Evolutionary conservation across 2,113 vertebrate species (phyloP), one percentile per base, ranked within the genome.

Genomic region (Cyanoliseus patagonus): DNA sequence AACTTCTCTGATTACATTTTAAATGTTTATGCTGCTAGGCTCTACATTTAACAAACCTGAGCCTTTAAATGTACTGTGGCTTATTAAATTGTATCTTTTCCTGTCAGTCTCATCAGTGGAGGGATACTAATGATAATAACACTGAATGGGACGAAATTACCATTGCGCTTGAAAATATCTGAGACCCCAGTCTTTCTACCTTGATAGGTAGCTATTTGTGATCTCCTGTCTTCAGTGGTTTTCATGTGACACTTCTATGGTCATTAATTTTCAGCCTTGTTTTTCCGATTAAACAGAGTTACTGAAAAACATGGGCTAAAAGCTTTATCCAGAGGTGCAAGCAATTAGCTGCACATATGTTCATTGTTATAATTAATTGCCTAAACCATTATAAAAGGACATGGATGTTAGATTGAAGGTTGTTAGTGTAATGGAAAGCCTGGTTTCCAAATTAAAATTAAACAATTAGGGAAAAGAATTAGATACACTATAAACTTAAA

Each of bases 1-100:
- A 95, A 87, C 44, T 73, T 96, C 73, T 57, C 83, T 89, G 92
- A 93, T 86, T 97, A 75, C 87, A 92, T 95, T 96, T 94, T 97
- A 97, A 97, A 96, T 77, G 91, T 76, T 92, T 79, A 87, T 93
- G 78, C 76, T 95, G 81, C 91, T 73, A 94, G 72, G 47, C 85
- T 89, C 90, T 72, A 70, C 79, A 77, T 85, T 94, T 88, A 88
- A 93, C 94, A 94, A 97, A 92, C 88, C 76, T 63, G 73, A 95
- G 82, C 61, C 86, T 95, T 95, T 93, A 96, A 97, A 95, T 95
- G 93, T 91, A 88, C 42, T 89, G 79, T 94, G 93, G 81, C 88
- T 96, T 93, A 92, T 95, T 96, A 73, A 92, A 84, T 85, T 85
- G 35, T 88, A 55, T 82, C 53, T 82, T 86, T 87, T 91, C 88